Evolutionary conservation across 2,888 invertebrate species (phyloP).

Genomic region (Archaeoteleia sp.): DNA sequence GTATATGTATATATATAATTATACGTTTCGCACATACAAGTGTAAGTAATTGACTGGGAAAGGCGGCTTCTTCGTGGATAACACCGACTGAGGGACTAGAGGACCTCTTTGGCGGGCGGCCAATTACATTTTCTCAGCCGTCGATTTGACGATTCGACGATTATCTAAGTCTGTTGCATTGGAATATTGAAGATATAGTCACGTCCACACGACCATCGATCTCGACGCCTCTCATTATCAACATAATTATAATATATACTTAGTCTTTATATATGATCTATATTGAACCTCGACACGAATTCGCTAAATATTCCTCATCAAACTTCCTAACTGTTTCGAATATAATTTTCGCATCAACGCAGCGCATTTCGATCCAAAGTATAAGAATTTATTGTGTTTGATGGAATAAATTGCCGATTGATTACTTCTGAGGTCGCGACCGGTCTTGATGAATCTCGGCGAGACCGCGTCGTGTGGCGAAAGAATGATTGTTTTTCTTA

Average conservation of each 20-base stretch:
- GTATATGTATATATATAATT: conserved; percentile 35
- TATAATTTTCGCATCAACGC: no score
- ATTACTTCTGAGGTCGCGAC: not conserved
- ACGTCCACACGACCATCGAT: not conserved
- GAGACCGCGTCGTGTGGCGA: no score
- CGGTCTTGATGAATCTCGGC: not conserved
- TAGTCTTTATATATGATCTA: no score
- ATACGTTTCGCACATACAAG: conserved; percentile 10
- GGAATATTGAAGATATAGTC: conserved; percentile 2
- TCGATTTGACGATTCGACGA: conserved; percentile 34
- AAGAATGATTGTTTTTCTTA: conserved; percentile 1
- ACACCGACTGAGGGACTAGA: conserved; percentile 69
- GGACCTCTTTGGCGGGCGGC: conserved; percentile 72
- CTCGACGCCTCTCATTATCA: no score
- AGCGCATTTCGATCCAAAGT: no score
- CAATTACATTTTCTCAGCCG: conserved; percentile 53
- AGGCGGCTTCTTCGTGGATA: conserved; percentile 48
- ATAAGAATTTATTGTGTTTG: no score
- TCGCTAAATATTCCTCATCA: no score
- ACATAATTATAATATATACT: no score
- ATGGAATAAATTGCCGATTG: no score
- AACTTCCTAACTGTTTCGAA: no score
- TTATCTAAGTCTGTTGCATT: not conserved
- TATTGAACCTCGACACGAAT: no score
- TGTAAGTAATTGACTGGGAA: conserved; percentile 9